These are phyloP conservation scores for Dryadula phaetusa DNA, from an alignment of 2,888 invertebrate genomes.

Conservation along the genomic window DNA sequence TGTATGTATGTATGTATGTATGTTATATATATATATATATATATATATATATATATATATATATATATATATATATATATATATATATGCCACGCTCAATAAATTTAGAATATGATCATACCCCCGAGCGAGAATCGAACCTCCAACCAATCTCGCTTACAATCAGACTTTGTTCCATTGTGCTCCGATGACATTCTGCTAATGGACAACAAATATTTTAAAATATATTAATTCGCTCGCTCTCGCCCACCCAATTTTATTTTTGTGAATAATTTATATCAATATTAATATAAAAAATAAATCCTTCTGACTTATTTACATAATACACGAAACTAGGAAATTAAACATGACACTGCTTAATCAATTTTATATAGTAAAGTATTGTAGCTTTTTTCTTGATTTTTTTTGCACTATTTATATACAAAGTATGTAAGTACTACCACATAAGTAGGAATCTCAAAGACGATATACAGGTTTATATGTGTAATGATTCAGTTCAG, in stretches of 20 bases:
- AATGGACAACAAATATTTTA: background rate
- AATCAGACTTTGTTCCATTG: no score
- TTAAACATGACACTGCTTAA: constrained; percentile 9
- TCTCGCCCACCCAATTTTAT: background rate
- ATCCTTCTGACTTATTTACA: constrained; percentile 40
- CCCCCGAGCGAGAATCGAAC: no score
- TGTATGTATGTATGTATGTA: background rate
- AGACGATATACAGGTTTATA: no score
- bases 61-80: no score
- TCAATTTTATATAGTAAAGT: background rate
- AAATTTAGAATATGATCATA: no score
- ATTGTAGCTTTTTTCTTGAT: background rate
- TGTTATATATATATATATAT: no score
- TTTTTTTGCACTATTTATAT: background rate
- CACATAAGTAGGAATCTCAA: no score
- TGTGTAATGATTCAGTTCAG: no score
- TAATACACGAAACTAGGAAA: constrained; percentile 40
- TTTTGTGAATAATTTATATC: constrained; percentile 25
- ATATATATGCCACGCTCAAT: no score
- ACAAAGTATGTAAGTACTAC: background rate
- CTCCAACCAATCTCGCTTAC: no score
- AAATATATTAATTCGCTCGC: background rate
- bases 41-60: no score
- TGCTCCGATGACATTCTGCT: no score
- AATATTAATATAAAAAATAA: constrained; percentile 35